Evolutionary conservation across 1,140 invertebrate species (phyloP).

Genomic region (Drosophila arizonae): DNA sequence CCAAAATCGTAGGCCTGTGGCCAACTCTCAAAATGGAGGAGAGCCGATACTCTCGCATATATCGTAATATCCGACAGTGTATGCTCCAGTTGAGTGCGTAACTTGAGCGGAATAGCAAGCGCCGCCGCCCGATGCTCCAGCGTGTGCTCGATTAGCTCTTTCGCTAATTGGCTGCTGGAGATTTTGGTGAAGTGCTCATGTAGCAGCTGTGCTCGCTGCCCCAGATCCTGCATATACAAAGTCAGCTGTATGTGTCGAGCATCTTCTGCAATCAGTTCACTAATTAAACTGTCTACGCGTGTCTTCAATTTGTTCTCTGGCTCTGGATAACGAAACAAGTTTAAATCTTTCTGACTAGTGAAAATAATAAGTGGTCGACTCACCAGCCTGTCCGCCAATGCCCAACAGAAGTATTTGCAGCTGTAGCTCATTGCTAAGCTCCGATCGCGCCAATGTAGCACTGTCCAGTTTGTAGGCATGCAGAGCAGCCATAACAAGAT

Average conservation of each 20-base stretch:
- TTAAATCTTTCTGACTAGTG: background rate
- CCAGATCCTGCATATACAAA: slow-evolving; percentile 64
- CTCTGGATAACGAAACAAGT: slow-evolving; percentile 13
- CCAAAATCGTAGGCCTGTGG: slow-evolving; percentile 83
- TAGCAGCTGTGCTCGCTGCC: slow-evolving; percentile 71
- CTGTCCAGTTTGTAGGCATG: slow-evolving; percentile 76
- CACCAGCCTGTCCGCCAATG: slow-evolving; percentile 50
- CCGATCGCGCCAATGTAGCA: slow-evolving; percentile 14
- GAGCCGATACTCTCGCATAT: slow-evolving; percentile 82
- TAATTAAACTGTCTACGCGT: slow-evolving; percentile 53
- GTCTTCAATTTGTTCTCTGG: background rate
- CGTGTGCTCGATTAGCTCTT: slow-evolving; percentile 70
- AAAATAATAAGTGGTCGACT: background rate
- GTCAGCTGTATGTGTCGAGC: slow-evolving; percentile 56
- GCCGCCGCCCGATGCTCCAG: slow-evolving; percentile 64
- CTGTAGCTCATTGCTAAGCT: slow-evolving; percentile 31
- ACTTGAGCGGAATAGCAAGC: slow-evolving; percentile 59
- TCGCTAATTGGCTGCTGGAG: slow-evolving; percentile 65
- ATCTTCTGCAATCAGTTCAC: slow-evolving; percentile 56
- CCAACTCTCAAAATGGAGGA: slow-evolving; percentile 83
- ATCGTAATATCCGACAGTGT: slow-evolving; percentile 84
- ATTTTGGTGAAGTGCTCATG: slow-evolving; percentile 79
- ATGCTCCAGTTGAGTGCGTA: slow-evolving; percentile 67
- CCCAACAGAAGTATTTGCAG: slow-evolving; percentile 63
- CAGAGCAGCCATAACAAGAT: slow-evolving; percentile 83